A percentile compares a stretch with the other conserved stretches of the same genome.
These are phyloP conservation scores for Tetragnatha versicolor DNA, from an alignment of 1,140 invertebrate genomes.

Conservation along the genomic window DNA sequence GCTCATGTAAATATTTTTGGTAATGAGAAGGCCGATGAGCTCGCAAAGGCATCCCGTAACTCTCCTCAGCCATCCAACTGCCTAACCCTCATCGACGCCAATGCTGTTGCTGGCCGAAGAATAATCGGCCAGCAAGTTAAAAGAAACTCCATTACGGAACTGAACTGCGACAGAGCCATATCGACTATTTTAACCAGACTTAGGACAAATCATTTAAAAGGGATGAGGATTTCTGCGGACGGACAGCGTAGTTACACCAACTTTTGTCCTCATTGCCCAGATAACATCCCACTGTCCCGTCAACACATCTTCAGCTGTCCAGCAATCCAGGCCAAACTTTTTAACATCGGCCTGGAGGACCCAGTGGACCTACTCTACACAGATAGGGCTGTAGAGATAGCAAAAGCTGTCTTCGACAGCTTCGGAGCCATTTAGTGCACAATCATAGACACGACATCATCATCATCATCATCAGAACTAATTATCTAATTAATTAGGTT, in stretches of 20 bases:
- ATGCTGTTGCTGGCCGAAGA: background rate
- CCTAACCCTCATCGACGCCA: constrained; percentile 4
- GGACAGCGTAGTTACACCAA: background rate
- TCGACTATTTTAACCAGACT: background rate
- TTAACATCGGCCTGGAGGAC: background rate
- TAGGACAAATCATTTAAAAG: background rate
- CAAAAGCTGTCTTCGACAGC: background rate
- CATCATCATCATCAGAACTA: no score
- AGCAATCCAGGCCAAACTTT: background rate
- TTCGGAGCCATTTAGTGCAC: background rate
- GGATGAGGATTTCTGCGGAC: constrained; percentile 3
- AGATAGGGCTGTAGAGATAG: background rate
- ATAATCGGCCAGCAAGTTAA: background rate
- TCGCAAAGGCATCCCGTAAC: background rate
- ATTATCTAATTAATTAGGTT: no score
- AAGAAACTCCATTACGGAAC: background rate
- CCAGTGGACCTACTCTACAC: background rate
- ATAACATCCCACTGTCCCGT: background rate
- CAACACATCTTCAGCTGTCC: background rate
- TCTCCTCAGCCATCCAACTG: background rate
- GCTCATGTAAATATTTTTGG: background rate
- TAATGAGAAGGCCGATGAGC: background rate
- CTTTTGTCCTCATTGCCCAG: background rate
- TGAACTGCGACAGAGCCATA: background rate
- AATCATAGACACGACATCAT: background rate